phyloP scores from a whole-genome alignment of 2,113 vertebrate species.

The Salvelinus sp. region DNA sequence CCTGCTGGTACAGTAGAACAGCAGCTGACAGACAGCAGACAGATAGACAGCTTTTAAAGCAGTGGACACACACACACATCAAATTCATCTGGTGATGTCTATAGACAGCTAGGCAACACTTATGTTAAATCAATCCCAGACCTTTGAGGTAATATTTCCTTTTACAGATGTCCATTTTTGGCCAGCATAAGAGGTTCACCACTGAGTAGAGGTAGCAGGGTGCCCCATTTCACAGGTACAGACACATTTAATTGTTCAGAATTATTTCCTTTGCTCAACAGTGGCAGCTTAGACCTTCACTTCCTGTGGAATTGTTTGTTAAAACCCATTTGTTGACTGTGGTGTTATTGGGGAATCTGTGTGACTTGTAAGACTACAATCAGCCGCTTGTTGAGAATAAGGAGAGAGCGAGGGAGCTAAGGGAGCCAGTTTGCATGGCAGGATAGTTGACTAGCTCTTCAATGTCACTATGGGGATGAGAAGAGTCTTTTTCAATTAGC shows the following conservation, averaged over 20 bases:
- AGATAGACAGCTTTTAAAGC: constrained; percentile 44
- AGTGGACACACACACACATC: not conserved
- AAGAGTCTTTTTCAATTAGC: constrained; percentile 10
- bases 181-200: not conserved
- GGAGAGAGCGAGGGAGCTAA: not conserved
- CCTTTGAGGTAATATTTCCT: not conserved
- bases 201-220: not conserved
- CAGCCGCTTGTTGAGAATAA: not conserved
- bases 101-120: not conserved
- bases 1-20: constrained; percentile 52
- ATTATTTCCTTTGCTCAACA: not conserved
- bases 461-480: constrained; percentile 14
- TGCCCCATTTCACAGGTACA: not conserved
- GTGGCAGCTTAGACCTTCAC: not conserved
- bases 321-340: not conserved
- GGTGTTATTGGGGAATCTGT: not conserved
- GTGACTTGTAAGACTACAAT: constrained; percentile 1
- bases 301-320: constrained; percentile 1
- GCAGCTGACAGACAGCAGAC: constrained; percentile 58
- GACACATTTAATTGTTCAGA: not conserved
- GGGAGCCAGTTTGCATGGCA: not conserved
- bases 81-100: not conserved
- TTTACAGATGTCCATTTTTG: not conserved
- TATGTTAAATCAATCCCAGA: not conserved
- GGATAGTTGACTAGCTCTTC: constrained; percentile 4